Base-by-base conservation (phyloP, 2,113 vertebrate species). In the Pungitius pungitius region DNA sequence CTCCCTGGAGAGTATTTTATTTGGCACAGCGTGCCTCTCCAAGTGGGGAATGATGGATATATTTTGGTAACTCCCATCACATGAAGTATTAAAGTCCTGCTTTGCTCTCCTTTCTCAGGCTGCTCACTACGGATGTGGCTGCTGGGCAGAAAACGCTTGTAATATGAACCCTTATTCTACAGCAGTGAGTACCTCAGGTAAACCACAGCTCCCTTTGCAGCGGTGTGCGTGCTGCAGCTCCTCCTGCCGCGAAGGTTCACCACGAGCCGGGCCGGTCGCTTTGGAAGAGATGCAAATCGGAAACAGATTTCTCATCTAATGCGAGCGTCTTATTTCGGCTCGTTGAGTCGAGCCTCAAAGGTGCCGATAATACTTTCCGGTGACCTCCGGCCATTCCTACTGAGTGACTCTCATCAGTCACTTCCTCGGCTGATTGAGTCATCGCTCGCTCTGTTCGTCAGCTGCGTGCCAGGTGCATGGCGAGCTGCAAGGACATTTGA, bases 171-270 rank as follows among this genome's bases (percentile, higher is more conserved):
- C 96, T 90, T 98, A 98, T 86, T 97, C 97, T 82, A 98, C 97
- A 94, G 98, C 97, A 95, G 97, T 98, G 95, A 99, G 98, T 96
- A 99, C 97, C 93, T 99, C 98, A 98, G 98, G 98, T 99, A 99
- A 95, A 82, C 65, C 92, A 92, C 84, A 81, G 86, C 84, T 89
- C 92, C 2, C 42, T 69, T 26, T 9, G 1, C 35, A 33, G 20
- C 49, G 59, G 37, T 60, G 15, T 64, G 2, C 33, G 7, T 6
- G 33, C 33, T 35, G 6, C 42, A 35, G 49, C 62, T 64, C 61
- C 47, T 57, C 63, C 37, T 4, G 18, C 6, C 2, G 24, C 54
- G 57, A 30, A 56, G 35, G 51, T 77, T 81, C 55, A 77, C 78
- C 49, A 20, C 30, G 0, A 47, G 52, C 55, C 51, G 26, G n/a